Evolutionary conservation across 1,140 invertebrate genomes (phyloP), one percentile per base, ranked within the genome.

Genomic region (Procambarus virginalis): DNA sequence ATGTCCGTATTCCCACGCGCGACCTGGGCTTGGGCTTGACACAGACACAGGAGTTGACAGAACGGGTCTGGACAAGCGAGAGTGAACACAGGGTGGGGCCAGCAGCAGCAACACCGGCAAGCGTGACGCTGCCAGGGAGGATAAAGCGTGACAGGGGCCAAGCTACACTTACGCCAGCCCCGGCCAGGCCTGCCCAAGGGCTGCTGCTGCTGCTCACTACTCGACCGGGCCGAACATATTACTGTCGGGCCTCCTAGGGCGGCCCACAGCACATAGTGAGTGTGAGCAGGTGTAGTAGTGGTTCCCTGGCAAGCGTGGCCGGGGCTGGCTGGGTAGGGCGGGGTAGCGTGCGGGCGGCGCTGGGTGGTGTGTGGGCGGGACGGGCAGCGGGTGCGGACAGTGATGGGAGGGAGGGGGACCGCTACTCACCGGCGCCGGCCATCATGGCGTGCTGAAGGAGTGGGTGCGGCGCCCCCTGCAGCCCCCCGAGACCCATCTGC

Each of bases 401-500:
- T 90, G 51, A 49, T 86, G 75, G 64, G 86, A 84, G 81, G 86
- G 91, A 84, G 86, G 81, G 81, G 86, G 82, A 89, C 91, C 85
- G 86, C 83, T 91, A 90, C 89, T 89, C 90, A 91, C 87, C 92
- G 73, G 86, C 91, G 82, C 90, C 92, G 84, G 89, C 90, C 86
- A 91, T 92, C 86, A 91, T 90, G 92, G 89, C 90, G 87, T 91
- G 86, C 79, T 92, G 92, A 77, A 92, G 92, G 70, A 91, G 86
- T 73, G 91, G 91, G 86, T 91, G 91, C 64, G 91, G 91, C 79
- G 91, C 91, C 86, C 91, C 91, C 45, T 92, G 92, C 84, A 93
- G 92, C 70, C 93, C 93, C 49, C 91, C 93, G 81, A 93, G 91
- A 48, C 93, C 93, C 86, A 94, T 92, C 92, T 92, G 92, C 22